Conservation (phyloP, 2,113 vertebrate genomes). For the Dipodomys merriami region DNA sequence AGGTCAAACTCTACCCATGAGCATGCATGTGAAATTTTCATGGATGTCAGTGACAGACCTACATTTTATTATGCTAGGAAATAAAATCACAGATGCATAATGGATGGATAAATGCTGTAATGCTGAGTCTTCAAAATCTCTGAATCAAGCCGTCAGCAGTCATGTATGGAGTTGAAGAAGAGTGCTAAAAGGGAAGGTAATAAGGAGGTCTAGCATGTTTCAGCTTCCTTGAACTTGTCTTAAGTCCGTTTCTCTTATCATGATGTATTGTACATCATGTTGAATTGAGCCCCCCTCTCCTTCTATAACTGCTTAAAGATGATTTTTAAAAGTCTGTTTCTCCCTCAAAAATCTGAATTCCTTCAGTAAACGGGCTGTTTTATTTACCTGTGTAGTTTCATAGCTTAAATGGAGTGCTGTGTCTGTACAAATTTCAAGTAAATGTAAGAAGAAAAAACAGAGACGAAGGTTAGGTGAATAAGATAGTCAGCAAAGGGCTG, state of each 20-base stretch:
- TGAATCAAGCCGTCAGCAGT: neutral
- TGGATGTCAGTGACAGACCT: neutral
- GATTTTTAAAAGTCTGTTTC: neutral
- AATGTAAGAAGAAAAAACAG: neutral
- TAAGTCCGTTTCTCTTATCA: too few relatives aligned
- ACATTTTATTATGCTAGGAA: neutral
- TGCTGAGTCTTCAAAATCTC: neutral
- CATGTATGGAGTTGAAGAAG: accelerated
- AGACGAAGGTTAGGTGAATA: neutral
- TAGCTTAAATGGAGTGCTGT: neutral
- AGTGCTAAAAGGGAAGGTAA: neutral
- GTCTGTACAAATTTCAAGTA: neutral
- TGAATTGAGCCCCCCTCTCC: too few relatives aligned
- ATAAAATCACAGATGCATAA: neutral
- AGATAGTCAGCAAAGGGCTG: neutral
- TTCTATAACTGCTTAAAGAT: too few relatives aligned
- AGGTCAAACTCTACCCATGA: neutral
- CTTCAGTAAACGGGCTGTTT: neutral
- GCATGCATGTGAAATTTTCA: neutral
- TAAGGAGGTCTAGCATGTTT: neutral
- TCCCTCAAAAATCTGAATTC: conserved; percentile 3
- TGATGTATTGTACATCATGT: too few relatives aligned
- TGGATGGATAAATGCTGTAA: neutral
- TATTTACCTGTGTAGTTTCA: conserved; percentile 15
- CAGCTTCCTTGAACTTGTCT: neutral